A percentile compares a stretch with the other conserved stretches of the same genome.
Conservation (phyloP, 2,888 invertebrate species). For the Trachelus troglodyta region DNA sequence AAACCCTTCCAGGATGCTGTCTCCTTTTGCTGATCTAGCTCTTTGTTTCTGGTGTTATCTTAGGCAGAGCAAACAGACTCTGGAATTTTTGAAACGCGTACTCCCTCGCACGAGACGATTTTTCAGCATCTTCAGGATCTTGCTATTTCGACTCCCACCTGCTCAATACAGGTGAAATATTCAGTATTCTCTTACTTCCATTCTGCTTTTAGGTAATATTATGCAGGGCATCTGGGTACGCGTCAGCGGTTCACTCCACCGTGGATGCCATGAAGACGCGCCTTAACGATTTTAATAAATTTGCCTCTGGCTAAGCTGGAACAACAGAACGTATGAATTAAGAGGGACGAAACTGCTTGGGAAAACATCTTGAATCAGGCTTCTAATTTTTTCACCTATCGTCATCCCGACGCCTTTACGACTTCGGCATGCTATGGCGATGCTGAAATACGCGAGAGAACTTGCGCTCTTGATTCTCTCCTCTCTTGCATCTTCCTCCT, state of each 20-base stretch:
- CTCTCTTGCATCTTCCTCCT: not conserved
- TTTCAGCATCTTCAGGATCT: not conserved
- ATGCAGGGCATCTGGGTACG: not conserved
- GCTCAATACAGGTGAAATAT: not conserved
- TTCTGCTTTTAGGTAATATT: not conserved
- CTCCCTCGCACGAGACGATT: slow-evolving; percentile 1
- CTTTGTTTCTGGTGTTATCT: not conserved
- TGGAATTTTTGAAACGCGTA: slow-evolving; percentile 1
- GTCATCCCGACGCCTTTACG: slow-evolving; percentile 15
- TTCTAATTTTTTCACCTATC: slow-evolving; percentile 8
- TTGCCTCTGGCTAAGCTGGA: slow-evolving; percentile 61
- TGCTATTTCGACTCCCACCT: not conserved
- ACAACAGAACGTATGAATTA: slow-evolving; percentile 65
- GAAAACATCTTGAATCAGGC: slow-evolving; percentile 65
- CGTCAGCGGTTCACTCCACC: not conserved
- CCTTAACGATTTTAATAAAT: slow-evolving; percentile 63
- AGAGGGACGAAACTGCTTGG: slow-evolving; percentile 57
- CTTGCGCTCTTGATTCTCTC: too few species aligned
- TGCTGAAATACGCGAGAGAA: not conserved
- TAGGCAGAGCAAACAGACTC: not conserved
- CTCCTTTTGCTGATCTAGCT: too few species aligned
- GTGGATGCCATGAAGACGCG: slow-evolving; percentile 5
- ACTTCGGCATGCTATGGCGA: slow-evolving; percentile 18
- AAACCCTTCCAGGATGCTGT: not conserved
- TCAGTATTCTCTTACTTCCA: not conserved